A percentile compares a stretch with the other conserved stretches of the same genome.
Evolutionary conservation across 92 coral and sea anemone genomes (phyloP).

Genomic region (Porites divaricata): DNA sequence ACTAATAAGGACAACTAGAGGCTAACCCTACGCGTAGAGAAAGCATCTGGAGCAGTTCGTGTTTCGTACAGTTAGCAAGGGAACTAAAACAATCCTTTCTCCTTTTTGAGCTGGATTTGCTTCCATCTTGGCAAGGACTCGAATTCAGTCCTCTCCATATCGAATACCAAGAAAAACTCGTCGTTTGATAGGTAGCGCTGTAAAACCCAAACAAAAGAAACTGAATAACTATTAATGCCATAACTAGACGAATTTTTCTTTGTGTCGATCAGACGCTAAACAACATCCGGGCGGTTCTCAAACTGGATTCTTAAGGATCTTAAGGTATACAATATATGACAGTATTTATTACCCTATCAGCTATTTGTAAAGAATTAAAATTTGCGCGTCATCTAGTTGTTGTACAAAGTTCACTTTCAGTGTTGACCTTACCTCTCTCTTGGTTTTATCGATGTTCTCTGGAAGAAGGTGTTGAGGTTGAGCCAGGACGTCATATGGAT

Average conservation of each 20-base stretch:
- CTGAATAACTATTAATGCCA: not conserved
- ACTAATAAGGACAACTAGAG: too few relatives aligned
- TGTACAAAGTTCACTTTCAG: not conserved
- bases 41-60: not conserved
- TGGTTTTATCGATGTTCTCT: slow-evolving; percentile 64
- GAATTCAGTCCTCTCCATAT: slow-evolving; percentile 76
- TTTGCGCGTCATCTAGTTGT: too few relatives aligned
- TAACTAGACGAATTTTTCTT: not conserved
- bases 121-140: slow-evolving; percentile 84
- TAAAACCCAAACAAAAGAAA: not conserved
- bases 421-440: slow-evolving; percentile 64
- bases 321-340: too few relatives aligned
- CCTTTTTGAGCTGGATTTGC: slow-evolving; percentile 74
- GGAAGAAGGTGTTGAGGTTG: slow-evolving; percentile 75
- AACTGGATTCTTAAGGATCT: too few relatives aligned
- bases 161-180: slow-evolving; percentile 78
- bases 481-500: slow-evolving; percentile 62
- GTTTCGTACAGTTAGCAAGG: not conserved
- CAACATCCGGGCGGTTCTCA: too few relatives aligned
- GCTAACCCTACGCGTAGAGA: not conserved
- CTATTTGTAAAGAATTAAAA: too few relatives aligned
- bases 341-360: too few relatives aligned
- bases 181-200: slow-evolving; percentile 81
- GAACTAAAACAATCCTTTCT: slow-evolving; percentile 69
- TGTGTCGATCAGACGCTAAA: too few relatives aligned